Conservation (phyloP, 2,888 invertebrate species). For the Fragum sueziense region DNA sequence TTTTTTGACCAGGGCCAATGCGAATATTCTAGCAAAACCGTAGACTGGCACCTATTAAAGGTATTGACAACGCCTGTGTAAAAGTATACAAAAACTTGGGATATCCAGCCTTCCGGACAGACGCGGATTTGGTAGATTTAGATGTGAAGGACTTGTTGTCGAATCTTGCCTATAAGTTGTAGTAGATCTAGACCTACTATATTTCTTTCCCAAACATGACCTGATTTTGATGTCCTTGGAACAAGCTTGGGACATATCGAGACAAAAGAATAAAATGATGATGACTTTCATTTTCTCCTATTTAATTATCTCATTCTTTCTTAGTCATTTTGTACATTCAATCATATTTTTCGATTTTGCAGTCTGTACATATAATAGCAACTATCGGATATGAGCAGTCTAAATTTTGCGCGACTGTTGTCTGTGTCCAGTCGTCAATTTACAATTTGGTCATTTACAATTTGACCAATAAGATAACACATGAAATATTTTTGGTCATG, state of each 20-base stretch:
- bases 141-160: neutral
- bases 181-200: too few species aligned
- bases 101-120: conserved; percentile 14
- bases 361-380: neutral
- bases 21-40: too few species aligned
- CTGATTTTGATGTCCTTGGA: neutral
- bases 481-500: too few species aligned
- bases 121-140: neutral
- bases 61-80: conserved; percentile 31
- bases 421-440: neutral
- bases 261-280: neutral
- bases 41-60: conserved; percentile 20
- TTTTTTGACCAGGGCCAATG: too few species aligned
- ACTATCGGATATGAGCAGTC: neutral
- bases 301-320: too few species aligned
- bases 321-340: neutral
- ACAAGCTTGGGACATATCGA: neutral
- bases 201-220: neutral
- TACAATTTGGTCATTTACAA: neutral
- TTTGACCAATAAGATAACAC: neutral
- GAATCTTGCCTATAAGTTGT: conserved; percentile 11
- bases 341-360: neutral
- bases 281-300: neutral
- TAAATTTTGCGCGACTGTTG: neutral
- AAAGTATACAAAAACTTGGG: conserved; percentile 31